Percentiles rank a stretch among this genome's conserved stretches.
Conservation (phyloP, 2,113 vertebrate genomes). For the Pitta sordida region DNA sequence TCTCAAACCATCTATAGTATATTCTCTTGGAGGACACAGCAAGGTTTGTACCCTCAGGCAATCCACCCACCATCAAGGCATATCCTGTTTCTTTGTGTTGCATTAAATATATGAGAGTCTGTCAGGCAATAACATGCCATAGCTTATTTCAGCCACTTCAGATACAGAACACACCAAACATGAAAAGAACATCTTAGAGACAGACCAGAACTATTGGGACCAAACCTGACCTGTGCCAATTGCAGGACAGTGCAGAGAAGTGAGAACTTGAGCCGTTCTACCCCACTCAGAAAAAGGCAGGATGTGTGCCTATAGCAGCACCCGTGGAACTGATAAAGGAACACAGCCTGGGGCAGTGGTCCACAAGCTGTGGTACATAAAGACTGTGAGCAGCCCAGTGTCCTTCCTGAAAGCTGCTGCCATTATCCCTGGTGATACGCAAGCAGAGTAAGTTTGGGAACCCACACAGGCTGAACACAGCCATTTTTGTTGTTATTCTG, state of each 20-base stretch:
- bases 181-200: not conserved
- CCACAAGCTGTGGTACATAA: not conserved
- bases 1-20: not conserved
- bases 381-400: fast-evolving
- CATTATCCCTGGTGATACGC: not conserved
- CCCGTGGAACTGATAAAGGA: not conserved
- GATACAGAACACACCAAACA: not conserved
- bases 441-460: not conserved
- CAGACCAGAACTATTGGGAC: not conserved
- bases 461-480: not conserved
- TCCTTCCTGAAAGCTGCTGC: not conserved
- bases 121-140: not conserved
- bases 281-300: not conserved
- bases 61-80: too few species aligned
- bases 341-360: not conserved
- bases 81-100: not conserved
- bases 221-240: not conserved
- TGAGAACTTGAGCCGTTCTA: not conserved
- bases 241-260: not conserved
- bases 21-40: not conserved
- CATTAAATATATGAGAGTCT: not conserved
- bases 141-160: not conserved
- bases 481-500: not conserved
- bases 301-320: not conserved
- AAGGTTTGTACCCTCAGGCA: not conserved